Percentiles rank a stretch among this genome's conserved stretches.
These are phyloP conservation scores for Piaya cayana DNA, from an alignment of 2,113 vertebrate species.

Conservation along the genomic window DNA sequence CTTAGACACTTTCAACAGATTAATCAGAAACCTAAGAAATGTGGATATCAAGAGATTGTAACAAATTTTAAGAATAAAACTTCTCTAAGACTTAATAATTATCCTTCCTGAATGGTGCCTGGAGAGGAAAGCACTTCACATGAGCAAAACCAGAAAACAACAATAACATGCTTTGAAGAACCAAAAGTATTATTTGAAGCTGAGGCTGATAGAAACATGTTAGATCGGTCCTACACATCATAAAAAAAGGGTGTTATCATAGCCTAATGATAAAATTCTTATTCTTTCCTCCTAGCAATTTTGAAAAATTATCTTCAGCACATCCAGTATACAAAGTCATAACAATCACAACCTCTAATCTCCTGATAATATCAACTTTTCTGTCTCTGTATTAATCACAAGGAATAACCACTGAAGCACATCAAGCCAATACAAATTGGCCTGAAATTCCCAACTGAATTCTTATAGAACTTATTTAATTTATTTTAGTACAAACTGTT, in stretches of 20 bases:
- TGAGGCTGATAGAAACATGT: neutral
- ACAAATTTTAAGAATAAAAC: neutral
- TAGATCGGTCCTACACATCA: neutral
- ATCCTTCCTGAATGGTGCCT: neutral
- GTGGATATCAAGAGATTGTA: neutral
- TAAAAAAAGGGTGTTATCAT: neutral
- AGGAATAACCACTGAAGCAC: neutral
- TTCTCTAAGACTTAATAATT: neutral
- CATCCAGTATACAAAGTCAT: neutral
- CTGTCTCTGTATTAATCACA: neutral
- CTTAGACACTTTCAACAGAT: neutral
- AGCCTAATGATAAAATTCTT: neutral
- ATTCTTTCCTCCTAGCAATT: neutral
- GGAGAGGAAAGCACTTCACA: neutral
- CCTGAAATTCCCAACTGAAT: neutral
- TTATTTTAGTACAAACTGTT: neutral
- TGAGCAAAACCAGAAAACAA: neutral
- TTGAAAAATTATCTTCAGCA: neutral
- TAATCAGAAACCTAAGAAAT: neutral
- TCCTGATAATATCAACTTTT: neutral
- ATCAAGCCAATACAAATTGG: neutral
- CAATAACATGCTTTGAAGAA: neutral
- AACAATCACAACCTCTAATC: neutral
- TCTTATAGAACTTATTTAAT: neutral
- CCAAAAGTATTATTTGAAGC: neutral